Conservation (phyloP, 2,888 invertebrate species). For the Cartodere bifasciata region DNA sequence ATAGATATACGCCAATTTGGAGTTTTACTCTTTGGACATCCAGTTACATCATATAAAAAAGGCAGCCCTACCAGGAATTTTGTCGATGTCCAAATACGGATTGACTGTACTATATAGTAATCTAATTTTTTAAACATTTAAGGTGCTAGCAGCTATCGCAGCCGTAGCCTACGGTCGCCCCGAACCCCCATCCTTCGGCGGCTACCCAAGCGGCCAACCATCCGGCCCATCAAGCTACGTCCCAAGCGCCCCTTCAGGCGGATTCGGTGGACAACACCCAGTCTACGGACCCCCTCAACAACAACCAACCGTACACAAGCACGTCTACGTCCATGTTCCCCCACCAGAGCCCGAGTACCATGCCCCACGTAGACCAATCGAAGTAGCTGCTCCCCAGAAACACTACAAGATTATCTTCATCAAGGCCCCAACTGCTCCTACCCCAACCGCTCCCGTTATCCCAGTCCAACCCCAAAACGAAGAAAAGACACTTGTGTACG, state of each 20-base stretch:
- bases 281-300: constrained; percentile 61
- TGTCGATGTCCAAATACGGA: too few relatives aligned
- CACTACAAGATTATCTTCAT: constrained; percentile 80
- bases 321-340: constrained; percentile 83
- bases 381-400: constrained; percentile 53
- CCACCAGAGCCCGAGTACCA: constrained; percentile 74
- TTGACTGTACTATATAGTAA: too few relatives aligned
- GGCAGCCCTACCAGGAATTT: too few relatives aligned
- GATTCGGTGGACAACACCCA: constrained; percentile 43
- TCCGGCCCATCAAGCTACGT: constrained; percentile 24
- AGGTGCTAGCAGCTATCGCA: constrained; percentile 35
- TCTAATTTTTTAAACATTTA: too few relatives aligned
- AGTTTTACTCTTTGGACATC: too few relatives aligned
- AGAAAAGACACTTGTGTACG: constrained; percentile 80
- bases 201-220: constrained; percentile 23
- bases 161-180: constrained; percentile 29
- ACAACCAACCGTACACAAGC: constrained; percentile 73
- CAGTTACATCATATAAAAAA: too few relatives aligned
- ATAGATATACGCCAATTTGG: too few relatives aligned
- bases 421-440: constrained; percentile 73
- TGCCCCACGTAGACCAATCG: constrained; percentile 46
- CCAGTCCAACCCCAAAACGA: constrained; percentile 74
- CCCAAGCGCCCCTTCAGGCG: constrained; percentile 34
- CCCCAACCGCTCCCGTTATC: constrained; percentile 69
- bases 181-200: constrained; percentile 45